Evolutionary conservation across 2,888 invertebrate species (phyloP).

Genomic region (Eremobia ochroleuca): DNA sequence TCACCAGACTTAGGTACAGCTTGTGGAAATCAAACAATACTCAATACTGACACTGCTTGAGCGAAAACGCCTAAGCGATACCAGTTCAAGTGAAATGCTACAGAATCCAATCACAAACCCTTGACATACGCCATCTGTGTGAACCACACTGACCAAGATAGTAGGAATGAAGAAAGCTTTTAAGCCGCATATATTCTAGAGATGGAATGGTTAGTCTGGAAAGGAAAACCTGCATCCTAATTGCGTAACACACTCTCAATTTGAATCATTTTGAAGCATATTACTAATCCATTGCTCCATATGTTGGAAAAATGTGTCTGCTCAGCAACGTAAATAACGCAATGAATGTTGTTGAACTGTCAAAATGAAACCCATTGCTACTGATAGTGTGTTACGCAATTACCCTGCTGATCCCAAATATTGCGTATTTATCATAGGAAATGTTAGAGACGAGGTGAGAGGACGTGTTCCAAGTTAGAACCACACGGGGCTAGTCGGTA

Average conservation of each 20-base stretch:
- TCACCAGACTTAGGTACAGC: background rate
- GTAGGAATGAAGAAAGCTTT: background rate
- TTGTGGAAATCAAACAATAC: constrained; percentile 27
- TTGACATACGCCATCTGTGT: background rate
- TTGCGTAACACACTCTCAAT: too few relatives aligned
- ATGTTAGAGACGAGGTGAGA: background rate
- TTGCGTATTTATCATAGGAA: background rate
- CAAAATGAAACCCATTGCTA: too few relatives aligned
- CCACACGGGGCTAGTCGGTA: background rate
- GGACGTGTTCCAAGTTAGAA: background rate
- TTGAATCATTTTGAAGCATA: too few relatives aligned
- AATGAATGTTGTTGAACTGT: too few relatives aligned
- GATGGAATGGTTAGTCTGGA: background rate
- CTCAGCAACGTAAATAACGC: too few relatives aligned
- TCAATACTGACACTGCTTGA: constrained; percentile 25
- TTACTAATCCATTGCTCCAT: too few relatives aligned
- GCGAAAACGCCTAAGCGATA: constrained; percentile 16
- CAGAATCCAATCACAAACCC: constrained; percentile 26
- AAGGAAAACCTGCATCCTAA: too few relatives aligned
- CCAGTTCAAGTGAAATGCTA: constrained; percentile 34
- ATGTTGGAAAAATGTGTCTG: too few relatives aligned
- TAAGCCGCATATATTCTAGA: background rate
- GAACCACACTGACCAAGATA: background rate
- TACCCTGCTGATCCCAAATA: background rate
- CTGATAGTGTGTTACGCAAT: too few relatives aligned